Conservation (phyloP, 2,113 vertebrate species). For the Paramormyrops kingsleyae region DNA sequence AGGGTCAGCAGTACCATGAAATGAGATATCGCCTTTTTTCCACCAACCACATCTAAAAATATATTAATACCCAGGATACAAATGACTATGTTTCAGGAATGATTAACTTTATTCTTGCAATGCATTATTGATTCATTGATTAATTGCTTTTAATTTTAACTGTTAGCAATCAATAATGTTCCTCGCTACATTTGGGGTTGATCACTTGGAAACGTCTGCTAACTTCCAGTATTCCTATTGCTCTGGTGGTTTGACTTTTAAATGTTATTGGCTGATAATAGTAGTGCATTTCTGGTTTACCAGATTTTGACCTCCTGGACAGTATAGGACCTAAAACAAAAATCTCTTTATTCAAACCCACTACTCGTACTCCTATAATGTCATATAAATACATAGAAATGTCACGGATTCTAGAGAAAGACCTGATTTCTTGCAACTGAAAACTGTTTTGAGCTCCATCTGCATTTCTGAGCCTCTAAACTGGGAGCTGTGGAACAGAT, state of each 20-base stretch:
- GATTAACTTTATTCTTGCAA: neutral
- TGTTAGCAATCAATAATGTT: neutral
- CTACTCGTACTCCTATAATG: neutral
- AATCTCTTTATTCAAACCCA: neutral
- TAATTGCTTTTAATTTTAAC: neutral
- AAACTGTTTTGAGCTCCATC: neutral
- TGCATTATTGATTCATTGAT: neutral
- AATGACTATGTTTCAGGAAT: neutral
- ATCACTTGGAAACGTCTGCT: neutral
- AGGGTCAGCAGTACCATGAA: neutral
- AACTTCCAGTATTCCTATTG: neutral
- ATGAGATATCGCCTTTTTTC: neutral
- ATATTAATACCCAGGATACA: neutral
- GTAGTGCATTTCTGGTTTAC: neutral
- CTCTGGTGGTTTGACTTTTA: neutral
- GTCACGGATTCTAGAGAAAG: neutral
- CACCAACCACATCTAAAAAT: neutral
- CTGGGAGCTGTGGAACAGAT: neutral
- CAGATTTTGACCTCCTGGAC: neutral
- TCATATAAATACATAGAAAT: neutral
- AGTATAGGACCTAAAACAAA: neutral
- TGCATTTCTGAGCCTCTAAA: neutral
- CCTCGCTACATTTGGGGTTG: neutral
- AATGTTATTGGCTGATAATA: neutral
- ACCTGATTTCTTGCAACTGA: neutral